Percentiles rank a stretch among this genome's conserved stretches.
phyloP scores from a whole-genome alignment of 1,140 invertebrate species.

The Proctacanthus coquilletti region DNA sequence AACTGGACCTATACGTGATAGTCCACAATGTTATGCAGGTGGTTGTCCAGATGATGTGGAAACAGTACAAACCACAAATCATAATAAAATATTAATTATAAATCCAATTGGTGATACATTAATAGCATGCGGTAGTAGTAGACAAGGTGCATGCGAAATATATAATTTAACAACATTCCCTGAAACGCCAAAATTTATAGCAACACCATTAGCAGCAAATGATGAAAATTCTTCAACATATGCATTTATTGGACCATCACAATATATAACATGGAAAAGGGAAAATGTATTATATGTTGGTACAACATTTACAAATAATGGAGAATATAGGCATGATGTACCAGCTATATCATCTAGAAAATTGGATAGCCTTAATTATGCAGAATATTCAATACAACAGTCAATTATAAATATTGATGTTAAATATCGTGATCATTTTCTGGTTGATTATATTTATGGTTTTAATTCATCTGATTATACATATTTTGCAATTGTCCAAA shows the following conservation, averaged over 20 bases:
- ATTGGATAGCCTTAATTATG: conserved; percentile 58
- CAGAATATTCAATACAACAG: conserved; percentile 75
- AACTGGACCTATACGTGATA: conserved; percentile 65
- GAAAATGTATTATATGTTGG: conserved; percentile 84
- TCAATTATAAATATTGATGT: conserved; percentile 82
- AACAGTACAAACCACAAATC: conserved; percentile 59
- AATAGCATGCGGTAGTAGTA: conserved; percentile 75
- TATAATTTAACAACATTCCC: conserved; percentile 73
- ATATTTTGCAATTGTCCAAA: conserved; percentile 91
- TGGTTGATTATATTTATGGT: conserved; percentile 89
- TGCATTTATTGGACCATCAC: conserved; percentile 85
- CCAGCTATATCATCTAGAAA: conserved; percentile 81
- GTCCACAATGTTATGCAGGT: conserved; percentile 70
- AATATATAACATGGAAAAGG: conserved; percentile 56
- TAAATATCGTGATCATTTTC: conserved; percentile 85
- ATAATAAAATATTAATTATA: conserved; percentile 83
- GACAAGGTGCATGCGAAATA: conserved; percentile 76
- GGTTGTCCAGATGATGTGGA: conserved; percentile 57
- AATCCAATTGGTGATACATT: conserved; percentile 61
- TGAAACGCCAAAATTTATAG: conserved; percentile 50
- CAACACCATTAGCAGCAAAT: conserved; percentile 74
- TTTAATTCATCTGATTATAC: conserved; percentile 89
- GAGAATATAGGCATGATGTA: conserved; percentile 84
- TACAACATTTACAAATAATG: conserved; percentile 83
- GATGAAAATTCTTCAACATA: conserved; percentile 82